Conservation (phyloP, 2,113 vertebrate genomes). For the Brevimyrus niger region DNA sequence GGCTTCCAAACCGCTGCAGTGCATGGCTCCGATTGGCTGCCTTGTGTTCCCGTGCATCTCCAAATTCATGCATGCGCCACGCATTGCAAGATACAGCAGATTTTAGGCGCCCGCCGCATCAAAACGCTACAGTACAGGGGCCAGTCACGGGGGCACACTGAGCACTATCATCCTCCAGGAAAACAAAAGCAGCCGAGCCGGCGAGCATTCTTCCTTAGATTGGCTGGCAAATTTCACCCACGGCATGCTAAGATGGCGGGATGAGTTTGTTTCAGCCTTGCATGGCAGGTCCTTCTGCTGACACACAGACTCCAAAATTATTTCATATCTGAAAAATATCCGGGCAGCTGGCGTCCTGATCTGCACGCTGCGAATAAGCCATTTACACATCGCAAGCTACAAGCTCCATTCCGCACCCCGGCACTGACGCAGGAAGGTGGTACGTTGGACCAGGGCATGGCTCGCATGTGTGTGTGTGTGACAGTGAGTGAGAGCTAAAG, state of each 20-base stretch:
- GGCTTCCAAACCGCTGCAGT: not conserved
- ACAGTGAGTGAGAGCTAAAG: conserved; percentile 23
- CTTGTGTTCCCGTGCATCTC: not conserved
- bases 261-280: conserved; percentile 51
- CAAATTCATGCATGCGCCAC: not conserved
- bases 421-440: conserved; percentile 66
- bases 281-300: conserved; percentile 63
- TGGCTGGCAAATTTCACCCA: not conserved
- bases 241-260: conserved; percentile 37
- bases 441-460: conserved; percentile 60
- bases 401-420: conserved; percentile 80
- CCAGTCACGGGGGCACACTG: not conserved
- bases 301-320: conserved; percentile 57
- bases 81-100: not conserved
- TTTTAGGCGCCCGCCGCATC: not conserved
- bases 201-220: not conserved
- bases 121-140: not conserved
- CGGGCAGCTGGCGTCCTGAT: conserved; percentile 73
- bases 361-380: conserved; percentile 61
- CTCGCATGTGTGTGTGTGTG: conserved; percentile 16
- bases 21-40: not conserved
- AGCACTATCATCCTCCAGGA: not conserved
- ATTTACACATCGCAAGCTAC: conserved; percentile 60
- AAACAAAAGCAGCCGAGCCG: not conserved
- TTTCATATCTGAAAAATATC: conserved; percentile 63